phyloP scores from a whole-genome alignment of 2,797 vertebrate genomes.

The Sylvia borin region DNA sequence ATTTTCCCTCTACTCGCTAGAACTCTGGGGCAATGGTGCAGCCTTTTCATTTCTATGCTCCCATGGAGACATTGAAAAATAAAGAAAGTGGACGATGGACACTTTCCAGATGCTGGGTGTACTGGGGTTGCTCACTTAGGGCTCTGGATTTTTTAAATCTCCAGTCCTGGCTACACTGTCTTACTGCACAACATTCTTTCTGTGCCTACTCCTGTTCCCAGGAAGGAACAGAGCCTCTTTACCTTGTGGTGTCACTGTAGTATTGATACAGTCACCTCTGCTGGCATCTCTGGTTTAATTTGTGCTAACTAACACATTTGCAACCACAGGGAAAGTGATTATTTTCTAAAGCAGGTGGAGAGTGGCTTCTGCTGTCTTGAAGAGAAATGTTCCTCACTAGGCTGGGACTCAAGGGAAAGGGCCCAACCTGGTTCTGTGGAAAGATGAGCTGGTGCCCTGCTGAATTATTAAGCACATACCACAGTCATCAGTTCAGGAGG shows the following conservation, averaged over 20 bases:
- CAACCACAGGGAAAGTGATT: constrained; percentile 23
- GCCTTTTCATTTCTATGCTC: background rate
- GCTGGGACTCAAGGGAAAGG: background rate
- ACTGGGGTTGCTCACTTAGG: background rate
- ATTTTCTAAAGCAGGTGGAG: background rate
- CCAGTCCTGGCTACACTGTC: background rate
- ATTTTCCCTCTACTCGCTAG: background rate
- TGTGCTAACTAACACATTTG: background rate
- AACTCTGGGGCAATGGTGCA: background rate
- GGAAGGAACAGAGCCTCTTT: background rate
- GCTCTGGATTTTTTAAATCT: background rate
- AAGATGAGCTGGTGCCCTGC: constrained; percentile 7
- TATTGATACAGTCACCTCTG: background rate
- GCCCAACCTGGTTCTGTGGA: background rate
- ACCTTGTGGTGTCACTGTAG: background rate
- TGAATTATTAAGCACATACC: constrained; percentile 55
- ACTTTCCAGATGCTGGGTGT: background rate
- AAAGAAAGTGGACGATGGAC: background rate
- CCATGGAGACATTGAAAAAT: background rate
- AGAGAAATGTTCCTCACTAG: background rate
- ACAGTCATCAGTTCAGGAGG: background rate
- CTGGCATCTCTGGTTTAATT: background rate
- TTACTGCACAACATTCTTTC: background rate
- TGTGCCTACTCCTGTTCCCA: background rate
- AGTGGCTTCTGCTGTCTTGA: background rate